These are phyloP conservation scores for Girardia tigrina DNA, from an alignment of 2,888 invertebrate species.

Conservation along the genomic window DNA sequence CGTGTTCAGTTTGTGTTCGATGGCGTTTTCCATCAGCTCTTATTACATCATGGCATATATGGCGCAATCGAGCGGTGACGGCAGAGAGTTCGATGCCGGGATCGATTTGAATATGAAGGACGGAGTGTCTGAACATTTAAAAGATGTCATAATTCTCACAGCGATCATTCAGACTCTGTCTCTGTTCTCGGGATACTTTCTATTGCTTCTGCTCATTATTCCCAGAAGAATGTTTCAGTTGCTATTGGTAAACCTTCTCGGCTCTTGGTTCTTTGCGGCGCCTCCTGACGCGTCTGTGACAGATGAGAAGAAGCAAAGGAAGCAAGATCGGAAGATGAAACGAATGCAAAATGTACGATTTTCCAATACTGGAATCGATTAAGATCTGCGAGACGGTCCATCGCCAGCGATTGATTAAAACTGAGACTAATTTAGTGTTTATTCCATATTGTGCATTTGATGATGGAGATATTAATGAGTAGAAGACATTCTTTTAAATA, in stretches of 20 bases:
- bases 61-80: background rate
- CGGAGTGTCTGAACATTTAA: conserved; percentile 88
- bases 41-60: background rate
- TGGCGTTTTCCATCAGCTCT: background rate
- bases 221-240: conserved; percentile 63
- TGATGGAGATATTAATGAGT: too few species aligned
- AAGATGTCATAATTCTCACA: conserved; percentile 77
- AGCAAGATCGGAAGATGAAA: conserved; percentile 59
- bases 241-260: conserved; percentile 71
- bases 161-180: conserved; percentile 66
- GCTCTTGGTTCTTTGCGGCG: conserved; percentile 75
- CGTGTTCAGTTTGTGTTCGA: background rate
- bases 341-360: conserved; percentile 18
- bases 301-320: conserved; percentile 79
- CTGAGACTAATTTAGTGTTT: too few species aligned
- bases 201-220: conserved; percentile 64
- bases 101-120: conserved; percentile 89
- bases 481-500: too few species aligned
- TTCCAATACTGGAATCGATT: too few species aligned
- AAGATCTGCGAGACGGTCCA: too few species aligned
- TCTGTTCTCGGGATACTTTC: conserved; percentile 72
- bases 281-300: conserved; percentile 57
- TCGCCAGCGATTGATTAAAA: too few species aligned
- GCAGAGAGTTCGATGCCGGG: conserved; percentile 61
- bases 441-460: too few species aligned